Conservation (phyloP, 2,113 vertebrate genomes). For the Ptyas mucosa region DNA sequence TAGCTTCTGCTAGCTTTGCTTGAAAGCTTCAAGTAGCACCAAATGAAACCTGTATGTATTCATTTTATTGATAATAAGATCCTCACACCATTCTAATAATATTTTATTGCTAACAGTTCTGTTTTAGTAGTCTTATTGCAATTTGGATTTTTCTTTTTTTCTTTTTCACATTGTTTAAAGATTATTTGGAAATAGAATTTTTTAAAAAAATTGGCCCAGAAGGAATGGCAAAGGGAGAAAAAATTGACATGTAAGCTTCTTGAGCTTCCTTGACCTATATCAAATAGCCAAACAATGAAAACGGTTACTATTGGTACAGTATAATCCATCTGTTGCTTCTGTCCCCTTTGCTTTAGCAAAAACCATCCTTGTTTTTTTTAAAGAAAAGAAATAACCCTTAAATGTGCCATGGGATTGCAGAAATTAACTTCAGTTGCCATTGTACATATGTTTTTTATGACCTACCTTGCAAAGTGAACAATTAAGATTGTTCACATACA, state of each 20-base stretch:
- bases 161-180: background rate
- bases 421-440: background rate
- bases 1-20: background rate
- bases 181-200: background rate
- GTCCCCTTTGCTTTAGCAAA: background rate
- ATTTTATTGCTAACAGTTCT: background rate
- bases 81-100: background rate
- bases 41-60: background rate
- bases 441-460: background rate
- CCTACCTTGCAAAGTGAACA: background rate
- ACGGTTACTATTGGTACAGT: background rate
- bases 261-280: background rate
- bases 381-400: background rate
- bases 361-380: background rate
- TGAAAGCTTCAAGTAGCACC: background rate
- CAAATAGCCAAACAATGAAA: background rate
- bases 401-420: background rate
- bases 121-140: background rate
- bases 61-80: background rate
- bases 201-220: background rate
- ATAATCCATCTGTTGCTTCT: background rate
- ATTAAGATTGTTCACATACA: background rate
- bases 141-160: background rate
- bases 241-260: background rate
- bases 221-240: background rate